Base-by-base conservation (phyloP, 2,113 vertebrate species). In the Opisthocomus hoazin region DNA sequence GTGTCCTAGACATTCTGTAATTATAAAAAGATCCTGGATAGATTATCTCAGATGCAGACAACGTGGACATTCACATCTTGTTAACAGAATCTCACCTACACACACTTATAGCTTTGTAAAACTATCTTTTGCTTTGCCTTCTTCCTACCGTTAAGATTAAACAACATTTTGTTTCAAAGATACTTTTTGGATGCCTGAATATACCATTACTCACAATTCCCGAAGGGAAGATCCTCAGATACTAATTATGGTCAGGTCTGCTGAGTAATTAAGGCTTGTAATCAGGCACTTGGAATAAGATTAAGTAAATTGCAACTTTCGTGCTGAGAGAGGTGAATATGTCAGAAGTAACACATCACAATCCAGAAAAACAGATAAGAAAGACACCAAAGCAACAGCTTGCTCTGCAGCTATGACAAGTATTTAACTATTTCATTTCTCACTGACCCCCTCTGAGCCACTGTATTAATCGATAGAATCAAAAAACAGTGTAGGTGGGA, bases 231-330 rank as follows among this genome's bases (percentile, higher is more conserved):
- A 80, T 87, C 71, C 36, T 80, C 29, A 92, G 75, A 79, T 91
- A 70, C 54, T 91, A 80, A 80, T 91, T 94, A 77, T 54, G 54
- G 85, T 64, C 71, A 85, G 82, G 34, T 63, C 75, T 93, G 63
- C 79, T 96, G 85, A 73, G 79, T 96, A 87, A 95, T 96, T 92
- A 92, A 91, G 51, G 18, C 34, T 89, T 91, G 64, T 60, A 94
- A 95, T 94, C 91, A 94, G 76, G 56, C 73, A 78, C 73, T 94
- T 95, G 80, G 89, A 95, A 81, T 84, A 90, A 96, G 85, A 96
- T 88, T 77, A 92, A 93, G 82, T 26, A 90, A 95, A 94, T 70
- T 77, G 46, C 58, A 70, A 54, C 36, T 80, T 90, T 86, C 82
- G 94, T 90, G 58, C 68, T 80, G 84, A 71, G 92, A 48, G 78